A percentile compares a stretch with the other conserved stretches of the same genome.
Conservation (phyloP, 2,888 invertebrate genomes). For the Conops quadrifasciatus region DNA sequence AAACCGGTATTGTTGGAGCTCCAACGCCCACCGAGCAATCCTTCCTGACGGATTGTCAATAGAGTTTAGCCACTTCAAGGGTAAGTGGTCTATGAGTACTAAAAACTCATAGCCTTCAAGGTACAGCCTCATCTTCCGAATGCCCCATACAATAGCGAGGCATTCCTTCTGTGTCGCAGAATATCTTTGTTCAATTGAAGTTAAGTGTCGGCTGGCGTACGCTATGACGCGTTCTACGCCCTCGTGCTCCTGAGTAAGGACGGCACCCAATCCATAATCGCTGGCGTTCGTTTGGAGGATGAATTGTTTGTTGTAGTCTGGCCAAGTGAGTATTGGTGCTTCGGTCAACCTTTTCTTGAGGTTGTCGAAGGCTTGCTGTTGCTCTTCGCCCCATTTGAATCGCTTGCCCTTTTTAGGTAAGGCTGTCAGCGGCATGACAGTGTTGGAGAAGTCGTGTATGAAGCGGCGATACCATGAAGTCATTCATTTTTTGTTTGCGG, state of each 20-base stretch:
- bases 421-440: not conserved
- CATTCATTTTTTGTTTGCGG: too few species aligned
- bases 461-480: too few species aligned
- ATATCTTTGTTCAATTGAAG: slow-evolving; percentile 22
- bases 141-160: slow-evolving; percentile 29
- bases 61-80: slow-evolving; percentile 35
- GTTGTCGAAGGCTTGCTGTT: not conserved
- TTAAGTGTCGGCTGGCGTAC: slow-evolving; percentile 14
- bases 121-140: slow-evolving; percentile 28
- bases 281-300: slow-evolving; percentile 4
- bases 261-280: slow-evolving; percentile 14
- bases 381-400: not conserved
- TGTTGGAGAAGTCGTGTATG: too few species aligned
- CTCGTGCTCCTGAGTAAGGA: slow-evolving; percentile 8
- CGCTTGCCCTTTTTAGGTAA: not conserved
- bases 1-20: not conserved
- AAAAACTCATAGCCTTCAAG: slow-evolving; percentile 29
- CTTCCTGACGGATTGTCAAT: slow-evolving; percentile 35
- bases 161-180: slow-evolving; percentile 35
- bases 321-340: not conserved
- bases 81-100: slow-evolving; percentile 31
- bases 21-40: slow-evolving; percentile 5
- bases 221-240: slow-evolving; percentile 12
- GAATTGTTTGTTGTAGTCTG: not conserved
- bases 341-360: not conserved